phyloP scores from a whole-genome alignment of 2,888 invertebrate species.

The Lycophotia porphyrea region DNA sequence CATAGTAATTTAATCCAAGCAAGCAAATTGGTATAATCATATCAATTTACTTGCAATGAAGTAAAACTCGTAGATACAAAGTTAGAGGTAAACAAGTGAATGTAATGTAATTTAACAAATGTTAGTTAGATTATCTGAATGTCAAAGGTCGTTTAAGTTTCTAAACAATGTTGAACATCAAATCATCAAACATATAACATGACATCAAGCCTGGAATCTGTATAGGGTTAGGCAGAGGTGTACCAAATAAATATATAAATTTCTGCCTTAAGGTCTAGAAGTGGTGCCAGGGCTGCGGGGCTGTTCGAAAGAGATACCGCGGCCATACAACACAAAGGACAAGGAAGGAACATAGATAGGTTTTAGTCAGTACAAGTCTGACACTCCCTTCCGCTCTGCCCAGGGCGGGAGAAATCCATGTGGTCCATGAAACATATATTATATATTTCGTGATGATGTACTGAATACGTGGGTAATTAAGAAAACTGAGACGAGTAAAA shows the following conservation, averaged over 20 bases:
- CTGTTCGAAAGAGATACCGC: no score
- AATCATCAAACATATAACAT: background rate
- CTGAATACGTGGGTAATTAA: no score
- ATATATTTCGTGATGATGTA: no score
- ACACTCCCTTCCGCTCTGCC: no score
- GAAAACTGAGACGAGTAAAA: background rate
- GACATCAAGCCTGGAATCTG: background rate
- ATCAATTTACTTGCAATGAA: constrained; percentile 52
- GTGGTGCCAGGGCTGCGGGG: no score
- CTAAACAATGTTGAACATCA: background rate
- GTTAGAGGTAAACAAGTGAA: constrained; percentile 55
- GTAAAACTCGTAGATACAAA: constrained; percentile 24
- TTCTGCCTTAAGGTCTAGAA: no score
- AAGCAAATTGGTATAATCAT: constrained; percentile 60
- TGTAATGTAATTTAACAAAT: constrained; percentile 31
- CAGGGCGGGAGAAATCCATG: no score
- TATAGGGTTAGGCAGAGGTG: background rate
- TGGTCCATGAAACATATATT: no score
- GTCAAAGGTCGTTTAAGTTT: background rate
- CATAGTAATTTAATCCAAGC: constrained; percentile 48
- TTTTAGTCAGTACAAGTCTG: no score
- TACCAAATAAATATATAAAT: background rate
- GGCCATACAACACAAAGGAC: no score
- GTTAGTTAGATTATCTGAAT: background rate
- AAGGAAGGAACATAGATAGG: no score